A percentile compares a stretch with the other conserved stretches of the same genome.
Conservation (phyloP, 1,140 invertebrate genomes). For the Chelonus insularis region DNA sequence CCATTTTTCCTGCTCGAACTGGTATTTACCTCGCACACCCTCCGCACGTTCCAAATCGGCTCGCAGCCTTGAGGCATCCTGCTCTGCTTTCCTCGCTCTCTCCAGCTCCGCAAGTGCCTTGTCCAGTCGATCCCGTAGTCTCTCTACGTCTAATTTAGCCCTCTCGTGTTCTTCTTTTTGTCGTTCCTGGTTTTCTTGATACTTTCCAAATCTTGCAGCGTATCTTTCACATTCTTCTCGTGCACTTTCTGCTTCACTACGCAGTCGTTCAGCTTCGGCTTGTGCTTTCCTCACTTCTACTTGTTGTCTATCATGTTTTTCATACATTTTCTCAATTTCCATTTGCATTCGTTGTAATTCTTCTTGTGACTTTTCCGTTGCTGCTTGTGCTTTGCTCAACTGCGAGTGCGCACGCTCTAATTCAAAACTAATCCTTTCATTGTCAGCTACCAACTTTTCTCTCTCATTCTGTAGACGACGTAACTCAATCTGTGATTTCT, state of each 20-base stretch:
- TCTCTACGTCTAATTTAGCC: constrained; percentile 79
- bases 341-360: constrained; percentile 83
- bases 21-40: constrained; percentile 81
- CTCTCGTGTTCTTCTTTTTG: constrained; percentile 79
- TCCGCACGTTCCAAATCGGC: constrained; percentile 76
- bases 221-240: constrained; percentile 75
- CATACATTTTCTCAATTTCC: constrained; percentile 88
- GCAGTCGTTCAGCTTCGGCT: constrained; percentile 72
- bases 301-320: constrained; percentile 84
- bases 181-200: constrained; percentile 73
- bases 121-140: constrained; percentile 79
- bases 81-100: constrained; percentile 68
- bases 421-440: constrained; percentile 84
- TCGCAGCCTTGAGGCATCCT: constrained; percentile 69
- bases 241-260: constrained; percentile 70
- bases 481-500: constrained; percentile 84
- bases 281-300: constrained; percentile 80
- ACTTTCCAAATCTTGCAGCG: constrained; percentile 74
- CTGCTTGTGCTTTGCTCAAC: constrained; percentile 77
- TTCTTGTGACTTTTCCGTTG: constrained; percentile 86
- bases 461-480: constrained; percentile 80
- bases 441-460: constrained; percentile 81
- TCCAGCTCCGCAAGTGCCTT: constrained; percentile 79
- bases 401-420: constrained; percentile 81
- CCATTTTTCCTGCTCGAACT: constrained; percentile 84